Evolutionary conservation across 2,113 vertebrate species (phyloP).

Genomic region (Syngnathus typhle): DNA sequence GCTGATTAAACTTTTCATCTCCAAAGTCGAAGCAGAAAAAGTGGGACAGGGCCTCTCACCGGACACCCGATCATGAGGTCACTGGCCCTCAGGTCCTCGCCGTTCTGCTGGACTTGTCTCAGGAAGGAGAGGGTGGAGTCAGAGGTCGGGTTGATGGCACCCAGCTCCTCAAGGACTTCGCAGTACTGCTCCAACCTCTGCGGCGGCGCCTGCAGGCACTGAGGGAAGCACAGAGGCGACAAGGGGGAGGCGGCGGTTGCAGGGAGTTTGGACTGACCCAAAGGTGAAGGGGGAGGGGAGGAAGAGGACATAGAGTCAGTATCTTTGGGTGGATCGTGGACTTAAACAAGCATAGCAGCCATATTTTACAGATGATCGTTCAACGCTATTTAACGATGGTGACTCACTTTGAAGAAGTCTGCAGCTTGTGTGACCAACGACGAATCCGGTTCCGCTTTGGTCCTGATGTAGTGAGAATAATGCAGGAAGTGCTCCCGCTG

Average conservation of each 20-base stretch:
- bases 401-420: constrained; percentile 76
- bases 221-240: constrained; percentile 66
- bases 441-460: constrained; percentile 75
- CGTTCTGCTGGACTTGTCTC: constrained; percentile 75
- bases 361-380: background rate
- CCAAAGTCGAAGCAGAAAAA: constrained; percentile 31
- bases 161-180: constrained; percentile 78
- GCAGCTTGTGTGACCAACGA: constrained; percentile 68
- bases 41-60: constrained; percentile 63
- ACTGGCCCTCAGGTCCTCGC: constrained; percentile 81
- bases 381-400: background rate
- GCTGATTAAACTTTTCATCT: background rate
- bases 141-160: constrained; percentile 74
- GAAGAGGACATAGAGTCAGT: background rate
- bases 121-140: constrained; percentile 78
- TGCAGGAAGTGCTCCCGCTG: constrained; percentile 82
- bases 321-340: background rate
- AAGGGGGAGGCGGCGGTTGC: constrained; percentile 48
- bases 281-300: background rate
- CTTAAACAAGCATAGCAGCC: background rate
- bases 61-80: constrained; percentile 85
- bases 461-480: constrained; percentile 82
- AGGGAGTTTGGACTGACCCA: constrained; percentile 64
- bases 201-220: constrained; percentile 74
- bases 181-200: constrained; percentile 79